Conservation (phyloP, 1,140 invertebrate genomes). For the Cotesia glomerata region DNA sequence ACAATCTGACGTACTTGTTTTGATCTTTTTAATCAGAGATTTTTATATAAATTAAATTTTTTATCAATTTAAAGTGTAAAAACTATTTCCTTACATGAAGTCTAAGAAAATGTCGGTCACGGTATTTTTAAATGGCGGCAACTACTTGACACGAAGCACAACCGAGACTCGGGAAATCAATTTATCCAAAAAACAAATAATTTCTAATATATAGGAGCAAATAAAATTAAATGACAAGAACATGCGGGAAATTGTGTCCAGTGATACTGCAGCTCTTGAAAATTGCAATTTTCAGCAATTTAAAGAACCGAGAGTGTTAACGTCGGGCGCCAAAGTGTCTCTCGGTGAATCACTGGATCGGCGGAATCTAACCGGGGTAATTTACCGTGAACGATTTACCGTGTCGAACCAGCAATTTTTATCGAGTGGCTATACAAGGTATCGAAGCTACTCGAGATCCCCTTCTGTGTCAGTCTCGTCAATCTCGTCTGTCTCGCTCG, state of each 20-base stretch:
- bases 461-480: not conserved
- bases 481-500: no score
- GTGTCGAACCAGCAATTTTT: slow-evolving; percentile 29
- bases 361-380: not conserved
- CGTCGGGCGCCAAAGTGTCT: slow-evolving; percentile 3
- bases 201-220: no score
- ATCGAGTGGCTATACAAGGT: slow-evolving; percentile 4
- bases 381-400: slow-evolving; percentile 22
- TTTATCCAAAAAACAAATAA: not conserved
- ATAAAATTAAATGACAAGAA: not conserved
- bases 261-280: not conserved
- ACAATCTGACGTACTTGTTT: no score
- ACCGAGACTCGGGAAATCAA: no score
- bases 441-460: not conserved
- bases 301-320: not conserved
- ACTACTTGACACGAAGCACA: no score
- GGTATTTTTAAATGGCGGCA: no score
- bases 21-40: no score
- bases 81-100: no score
- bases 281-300: slow-evolving; percentile 25
- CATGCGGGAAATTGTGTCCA: slow-evolving; percentile 5
- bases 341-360: not conserved
- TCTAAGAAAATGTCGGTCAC: no score
- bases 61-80: no score
- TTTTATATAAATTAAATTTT: no score